These are phyloP conservation scores for Pogonognathellus flavescens DNA, from an alignment of 1,140 invertebrate species.

Conservation along the genomic window DNA sequence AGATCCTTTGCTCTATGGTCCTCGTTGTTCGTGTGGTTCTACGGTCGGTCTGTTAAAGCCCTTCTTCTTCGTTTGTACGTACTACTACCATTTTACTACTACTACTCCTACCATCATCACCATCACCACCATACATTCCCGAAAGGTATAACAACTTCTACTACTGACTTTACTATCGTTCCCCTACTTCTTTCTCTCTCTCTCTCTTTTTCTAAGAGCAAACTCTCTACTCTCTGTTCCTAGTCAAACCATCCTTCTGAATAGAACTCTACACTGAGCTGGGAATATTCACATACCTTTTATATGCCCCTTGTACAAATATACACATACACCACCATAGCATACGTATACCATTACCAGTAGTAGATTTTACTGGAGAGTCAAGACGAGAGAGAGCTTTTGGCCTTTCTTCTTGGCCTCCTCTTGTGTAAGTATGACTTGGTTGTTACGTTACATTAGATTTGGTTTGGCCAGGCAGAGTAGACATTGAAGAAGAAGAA, in stretches of 20 bases:
- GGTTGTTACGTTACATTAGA: no score
- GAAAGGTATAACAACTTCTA: no score
- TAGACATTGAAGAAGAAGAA: no score
- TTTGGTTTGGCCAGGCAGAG: no score
- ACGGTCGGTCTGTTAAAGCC: neutral
- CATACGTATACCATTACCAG: no score
- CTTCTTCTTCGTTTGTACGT: neutral
- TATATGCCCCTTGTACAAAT: no score
- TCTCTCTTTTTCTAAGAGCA: neutral
- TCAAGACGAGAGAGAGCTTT: constrained; percentile 9
- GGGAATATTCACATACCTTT: no score
- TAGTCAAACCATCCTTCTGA: no score
- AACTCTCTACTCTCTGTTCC: no score
- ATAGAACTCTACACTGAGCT: no score
- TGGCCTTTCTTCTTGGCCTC: neutral
- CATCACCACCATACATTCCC: neutral
- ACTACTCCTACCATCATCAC: neutral
- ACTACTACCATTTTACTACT: neutral
- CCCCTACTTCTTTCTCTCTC: neutral
- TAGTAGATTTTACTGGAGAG: neutral
- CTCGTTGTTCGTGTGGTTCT: no score
- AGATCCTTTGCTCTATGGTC: neutral
- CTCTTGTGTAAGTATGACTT: neutral
- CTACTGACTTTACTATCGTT: neutral
- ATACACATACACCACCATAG: no score